Base-by-base conservation (phyloP, 2,888 invertebrate species). In the Nowickia ferox region DNA sequence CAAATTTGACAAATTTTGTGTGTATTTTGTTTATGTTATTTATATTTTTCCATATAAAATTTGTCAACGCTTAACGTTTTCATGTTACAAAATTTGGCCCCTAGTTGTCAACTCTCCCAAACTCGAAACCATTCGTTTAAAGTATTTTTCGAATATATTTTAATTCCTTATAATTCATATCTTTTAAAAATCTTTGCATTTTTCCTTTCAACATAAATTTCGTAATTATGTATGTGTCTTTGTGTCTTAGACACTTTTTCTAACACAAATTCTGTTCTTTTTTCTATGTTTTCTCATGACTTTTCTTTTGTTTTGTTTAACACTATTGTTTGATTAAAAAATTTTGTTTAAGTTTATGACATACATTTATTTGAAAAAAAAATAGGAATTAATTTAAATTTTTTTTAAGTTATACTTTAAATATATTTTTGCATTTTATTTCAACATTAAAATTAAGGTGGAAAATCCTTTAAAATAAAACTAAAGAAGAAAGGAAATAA, bases 291-390 rank as follows among this genome's bases (percentile, higher is more conserved):
- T 77, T 88, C 87, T 79, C 80, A 84, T 88, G 68, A 87, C 87
- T 87, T 87, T 74, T 87, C 87, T 82, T 86, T 85, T 87, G 84
- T 87, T 87, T 57, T 61, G 57, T 79, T 87, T 88, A 81, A 78
- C 74, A 63, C 88, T 87, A 88, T 88, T 86, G 72, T 85, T 86
- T 79, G 77, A 74, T 68, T 84, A 77, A 72, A 75, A 72, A 38
- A 44, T 48, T 76, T 71, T 69, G 48, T 63, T 85, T 63, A 46
- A 75, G 75, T 86, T 84, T 82, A 68, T 79, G 79, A 83, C 69
- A 85, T 79, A 85, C 78, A 86, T 83, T 71, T 66, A 84, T 57
- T 87, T 48, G n/a, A 84, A 75, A 77, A 81, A 77, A 75, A 84
- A 76, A 79, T 85, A 87, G 88, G 83, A 87, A 84, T 79, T 86